Conservation (phyloP, 1,140 invertebrate species). For the Drosophila sucinea region DNA sequence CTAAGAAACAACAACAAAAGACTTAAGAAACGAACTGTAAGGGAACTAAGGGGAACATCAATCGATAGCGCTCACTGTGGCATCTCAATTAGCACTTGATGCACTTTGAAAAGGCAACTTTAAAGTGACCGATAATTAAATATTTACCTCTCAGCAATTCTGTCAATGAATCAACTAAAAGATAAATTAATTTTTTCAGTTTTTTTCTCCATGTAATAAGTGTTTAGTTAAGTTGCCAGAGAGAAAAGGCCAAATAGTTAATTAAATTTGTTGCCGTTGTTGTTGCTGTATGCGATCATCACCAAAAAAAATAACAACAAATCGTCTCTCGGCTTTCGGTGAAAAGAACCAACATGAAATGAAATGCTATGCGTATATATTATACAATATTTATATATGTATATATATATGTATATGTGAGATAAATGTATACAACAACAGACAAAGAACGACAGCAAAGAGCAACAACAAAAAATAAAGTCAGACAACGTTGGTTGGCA, state of each 20-base stretch:
- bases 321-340: neutral
- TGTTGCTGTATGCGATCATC: conserved; percentile 8
- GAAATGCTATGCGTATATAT: conserved; percentile 14
- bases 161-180: conserved; percentile 4
- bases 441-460: conserved; percentile 7
- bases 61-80: neutral
- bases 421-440: neutral
- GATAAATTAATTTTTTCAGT: neutral
- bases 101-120: conserved; percentile 6
- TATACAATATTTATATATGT: conserved; percentile 1
- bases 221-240: neutral
- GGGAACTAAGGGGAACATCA: neutral
- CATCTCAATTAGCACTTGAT: conserved; percentile 11
- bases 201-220: neutral
- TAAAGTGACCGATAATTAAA: conserved; percentile 5
- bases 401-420: neutral
- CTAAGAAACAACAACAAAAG: neutral
- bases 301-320: conserved; percentile 5
- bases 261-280: conserved; percentile 5
- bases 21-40: conserved; percentile 3
- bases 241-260: conserved; percentile 7
- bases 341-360: conserved; percentile 7
- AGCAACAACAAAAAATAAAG: neutral
- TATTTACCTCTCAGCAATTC: neutral
- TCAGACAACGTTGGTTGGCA: conserved; percentile 2